Base-by-base conservation (phyloP, 2,888 invertebrate species). In the Aphrophora alni region DNA sequence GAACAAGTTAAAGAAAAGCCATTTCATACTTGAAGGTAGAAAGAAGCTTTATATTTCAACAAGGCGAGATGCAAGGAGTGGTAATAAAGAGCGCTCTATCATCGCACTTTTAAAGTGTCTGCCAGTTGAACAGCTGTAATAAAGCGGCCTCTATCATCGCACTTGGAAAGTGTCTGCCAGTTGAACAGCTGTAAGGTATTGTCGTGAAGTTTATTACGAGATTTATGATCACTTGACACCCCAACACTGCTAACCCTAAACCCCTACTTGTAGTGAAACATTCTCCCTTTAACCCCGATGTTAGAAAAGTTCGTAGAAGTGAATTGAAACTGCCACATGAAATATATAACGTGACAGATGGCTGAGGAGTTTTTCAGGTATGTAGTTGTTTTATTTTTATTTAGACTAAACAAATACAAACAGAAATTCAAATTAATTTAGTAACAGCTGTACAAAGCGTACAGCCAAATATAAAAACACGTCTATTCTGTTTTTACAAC, bases 171-270 rank as follows among this genome's bases (percentile, higher is more conserved):
- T 59, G 44, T 14, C 44, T 44, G 44, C 44, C 44, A 7, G 44
- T 14, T 44, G 44, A 59, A 59, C 59, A 59, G 59, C 59, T 59
- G 59, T 59, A 59, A 59, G 59, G 59, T 59, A 59, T 59, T 59
- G 59, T 59, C 59, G 59, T 59, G 59, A n/a, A 59, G 59, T 59
- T 59, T 59, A 59, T 59, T n/a, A 59, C 21, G 21, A 59, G 59
- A 59, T 59, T 59, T 59, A 59, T 59, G 59, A 59, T 14, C 59
- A 21, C 59, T 59, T 59, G 59, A 59, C 59, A 59, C 59, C 21
- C 14, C 21, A 21, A 21, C 59, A 14, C 14, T 8, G 21, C 21
- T 21, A 59, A 59, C 59, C 59, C 21, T 59, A 8, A 33, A 59
- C 21, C 21, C 21, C 59, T n/a, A n/a, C 59, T 21, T 44, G 44